Evolutionary conservation across 2,797 vertebrate genomes (phyloP).

Genomic region (Garrulus glandarius): DNA sequence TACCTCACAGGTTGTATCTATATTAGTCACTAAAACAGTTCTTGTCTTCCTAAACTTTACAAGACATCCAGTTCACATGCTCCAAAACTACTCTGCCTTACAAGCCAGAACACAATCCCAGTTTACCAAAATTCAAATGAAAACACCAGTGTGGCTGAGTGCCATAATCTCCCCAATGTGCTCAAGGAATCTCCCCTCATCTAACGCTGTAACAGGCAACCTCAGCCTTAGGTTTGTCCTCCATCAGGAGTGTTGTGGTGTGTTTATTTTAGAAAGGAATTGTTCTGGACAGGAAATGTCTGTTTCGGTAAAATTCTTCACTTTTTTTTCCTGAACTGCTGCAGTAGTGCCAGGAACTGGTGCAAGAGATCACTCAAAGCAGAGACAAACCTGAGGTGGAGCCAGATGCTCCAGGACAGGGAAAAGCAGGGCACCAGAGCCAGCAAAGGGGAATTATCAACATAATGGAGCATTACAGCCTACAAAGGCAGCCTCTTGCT

Average conservation of each 20-base stretch:
- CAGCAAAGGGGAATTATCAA: background rate
- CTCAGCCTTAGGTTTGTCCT: background rate
- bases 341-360: background rate
- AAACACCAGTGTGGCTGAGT: background rate
- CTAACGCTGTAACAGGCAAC: background rate
- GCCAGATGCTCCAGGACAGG: background rate
- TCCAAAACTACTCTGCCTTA: background rate
- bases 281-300: rapidly evolving
- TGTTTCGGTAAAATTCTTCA: background rate
- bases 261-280: background rate
- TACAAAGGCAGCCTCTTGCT: background rate
- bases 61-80: background rate
- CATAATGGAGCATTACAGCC: background rate
- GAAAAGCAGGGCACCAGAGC: background rate
- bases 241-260: background rate
- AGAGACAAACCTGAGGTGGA: background rate
- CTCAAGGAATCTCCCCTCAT: background rate
- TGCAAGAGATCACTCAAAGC: background rate
- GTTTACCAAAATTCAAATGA: background rate
- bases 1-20: background rate
- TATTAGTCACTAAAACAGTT: background rate
- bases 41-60: background rate
- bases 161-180: background rate
- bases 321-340: background rate
- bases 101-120: background rate